A percentile compares a stretch with the other conserved stretches of the same genome.
phyloP scores from a whole-genome alignment of 2,113 vertebrate species.

The Amblyornis subalaris region DNA sequence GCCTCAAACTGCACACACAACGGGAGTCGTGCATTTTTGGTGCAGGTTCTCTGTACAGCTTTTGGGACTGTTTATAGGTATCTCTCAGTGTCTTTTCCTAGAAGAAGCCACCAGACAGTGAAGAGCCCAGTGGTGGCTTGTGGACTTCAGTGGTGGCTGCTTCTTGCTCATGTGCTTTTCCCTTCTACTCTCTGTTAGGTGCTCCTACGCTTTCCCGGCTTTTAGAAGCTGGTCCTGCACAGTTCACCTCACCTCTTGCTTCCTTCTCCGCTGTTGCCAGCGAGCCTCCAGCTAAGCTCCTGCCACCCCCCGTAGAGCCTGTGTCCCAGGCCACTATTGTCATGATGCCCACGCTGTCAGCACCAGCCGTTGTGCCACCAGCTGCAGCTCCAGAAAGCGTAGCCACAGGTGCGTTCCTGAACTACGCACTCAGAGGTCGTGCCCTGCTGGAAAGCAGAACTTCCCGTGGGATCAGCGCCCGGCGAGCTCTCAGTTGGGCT shows the following conservation, averaged over 20 bases:
- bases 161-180: conserved; percentile 70
- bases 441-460: conserved; percentile 26
- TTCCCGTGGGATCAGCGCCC: background rate
- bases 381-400: conserved; percentile 75
- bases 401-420: conserved; percentile 76
- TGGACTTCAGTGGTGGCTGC: conserved; percentile 57
- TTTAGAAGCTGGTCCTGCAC: conserved; percentile 91
- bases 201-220: conserved; percentile 96
- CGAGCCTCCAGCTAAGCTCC: conserved; percentile 81
- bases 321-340: conserved; percentile 79
- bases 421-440: conserved; percentile 44
- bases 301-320: conserved; percentile 77
- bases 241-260: conserved; percentile 88
- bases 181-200: conserved; percentile 82
- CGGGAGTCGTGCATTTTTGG: background rate
- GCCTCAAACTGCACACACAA: background rate
- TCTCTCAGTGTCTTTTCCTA: background rate
- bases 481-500: background rate
- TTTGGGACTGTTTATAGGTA: background rate
- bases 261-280: conserved; percentile 86
- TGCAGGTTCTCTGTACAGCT: background rate
- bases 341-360: conserved; percentile 82
- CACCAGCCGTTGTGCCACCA: conserved; percentile 77
- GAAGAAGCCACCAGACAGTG: background rate
- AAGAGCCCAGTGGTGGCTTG: conserved; percentile 37